These are phyloP conservation scores for Platyscapa corneri DNA, from an alignment of 1,140 invertebrate species.

Conservation along the genomic window DNA sequence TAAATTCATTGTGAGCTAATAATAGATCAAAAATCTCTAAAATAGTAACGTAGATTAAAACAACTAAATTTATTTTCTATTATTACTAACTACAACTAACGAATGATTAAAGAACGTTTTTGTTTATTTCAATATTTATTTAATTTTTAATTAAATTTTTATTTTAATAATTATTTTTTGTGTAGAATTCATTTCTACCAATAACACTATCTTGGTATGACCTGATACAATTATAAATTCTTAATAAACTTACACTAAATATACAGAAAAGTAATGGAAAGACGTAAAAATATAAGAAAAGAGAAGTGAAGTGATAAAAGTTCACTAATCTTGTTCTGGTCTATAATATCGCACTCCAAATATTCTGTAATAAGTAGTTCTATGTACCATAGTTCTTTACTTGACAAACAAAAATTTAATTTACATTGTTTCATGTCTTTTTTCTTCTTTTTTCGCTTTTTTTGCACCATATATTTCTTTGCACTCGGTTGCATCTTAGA, in stretches of 20 bases:
- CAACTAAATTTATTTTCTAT: too few species aligned
- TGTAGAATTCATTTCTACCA: too few species aligned
- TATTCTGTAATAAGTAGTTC: conserved; percentile 26
- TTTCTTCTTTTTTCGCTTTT: too few species aligned
- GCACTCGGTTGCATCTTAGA: not conserved
- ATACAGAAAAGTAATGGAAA: not conserved
- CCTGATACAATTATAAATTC: conserved; percentile 25
- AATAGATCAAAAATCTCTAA: too few species aligned
- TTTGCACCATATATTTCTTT: not conserved
- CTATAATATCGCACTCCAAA: not conserved
- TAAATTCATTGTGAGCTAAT: too few species aligned
- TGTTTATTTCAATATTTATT: too few species aligned
- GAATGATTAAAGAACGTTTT: too few species aligned
- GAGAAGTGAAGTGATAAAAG: not conserved
- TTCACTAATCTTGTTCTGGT: not conserved
- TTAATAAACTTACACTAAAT: conserved; percentile 32
- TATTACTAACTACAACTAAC: too few species aligned
- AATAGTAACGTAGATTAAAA: too few species aligned
- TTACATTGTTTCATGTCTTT: conserved; percentile 8
- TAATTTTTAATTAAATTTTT: too few species aligned
- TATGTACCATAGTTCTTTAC: not conserved
- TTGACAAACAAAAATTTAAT: conserved; percentile 30
- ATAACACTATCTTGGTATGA: conserved; percentile 14
- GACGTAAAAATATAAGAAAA: not conserved
- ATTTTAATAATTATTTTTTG: too few species aligned